These are phyloP conservation scores for Eonycteris spelaea DNA, from an alignment of 2,113 vertebrate species.

Conservation along the genomic window DNA sequence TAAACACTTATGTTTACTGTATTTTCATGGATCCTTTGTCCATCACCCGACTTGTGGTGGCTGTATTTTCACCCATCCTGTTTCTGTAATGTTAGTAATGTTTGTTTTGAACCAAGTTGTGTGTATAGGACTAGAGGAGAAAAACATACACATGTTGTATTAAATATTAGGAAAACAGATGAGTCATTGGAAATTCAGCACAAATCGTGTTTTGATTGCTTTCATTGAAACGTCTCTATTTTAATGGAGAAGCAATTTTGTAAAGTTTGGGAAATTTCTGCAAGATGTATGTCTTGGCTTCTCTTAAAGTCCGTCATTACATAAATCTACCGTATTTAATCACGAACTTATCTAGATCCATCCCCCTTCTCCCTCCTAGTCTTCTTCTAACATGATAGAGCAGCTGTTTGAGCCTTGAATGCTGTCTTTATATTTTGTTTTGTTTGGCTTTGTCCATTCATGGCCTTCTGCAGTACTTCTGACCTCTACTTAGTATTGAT, in stretches of 20 bases:
- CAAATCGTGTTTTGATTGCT: background rate
- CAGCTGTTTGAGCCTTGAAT: background rate
- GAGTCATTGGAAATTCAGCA: background rate
- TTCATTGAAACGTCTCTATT: background rate
- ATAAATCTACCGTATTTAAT: background rate
- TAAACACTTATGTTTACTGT: background rate
- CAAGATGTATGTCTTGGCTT: background rate
- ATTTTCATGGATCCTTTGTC: background rate
- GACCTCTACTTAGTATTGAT: background rate
- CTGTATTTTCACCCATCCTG: background rate
- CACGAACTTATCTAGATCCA: fast-evolving
- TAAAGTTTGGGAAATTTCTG: background rate
- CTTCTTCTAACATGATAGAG: background rate
- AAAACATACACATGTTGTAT: background rate
- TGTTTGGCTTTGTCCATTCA: background rate
- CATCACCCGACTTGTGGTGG: background rate
- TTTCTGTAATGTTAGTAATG: background rate
- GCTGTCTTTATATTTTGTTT: background rate
- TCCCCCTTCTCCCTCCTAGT: background rate
- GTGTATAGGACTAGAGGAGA: background rate
- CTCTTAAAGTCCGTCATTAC: background rate
- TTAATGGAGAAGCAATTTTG: background rate
- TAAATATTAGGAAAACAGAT: background rate
- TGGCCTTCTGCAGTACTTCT: background rate
- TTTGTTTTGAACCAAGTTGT: background rate